Evolutionary conservation across 2,888 invertebrate species (phyloP).

Genomic region (Spatulosminthurus flaviceps): DNA sequence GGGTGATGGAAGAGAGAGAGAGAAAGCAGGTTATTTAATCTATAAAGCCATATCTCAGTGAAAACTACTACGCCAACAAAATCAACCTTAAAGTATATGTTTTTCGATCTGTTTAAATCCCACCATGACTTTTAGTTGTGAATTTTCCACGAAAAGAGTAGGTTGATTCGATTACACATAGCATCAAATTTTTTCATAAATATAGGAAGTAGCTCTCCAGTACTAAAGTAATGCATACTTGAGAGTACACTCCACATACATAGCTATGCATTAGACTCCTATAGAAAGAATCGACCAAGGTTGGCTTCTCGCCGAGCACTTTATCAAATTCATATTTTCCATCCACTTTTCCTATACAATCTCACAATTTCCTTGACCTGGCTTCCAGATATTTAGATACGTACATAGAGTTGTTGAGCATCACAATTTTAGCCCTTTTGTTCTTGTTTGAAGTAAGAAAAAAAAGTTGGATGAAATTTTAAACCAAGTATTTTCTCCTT

Average conservation of each 20-base stretch:
- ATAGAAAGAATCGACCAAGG: not conserved
- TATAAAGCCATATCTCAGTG: no score
- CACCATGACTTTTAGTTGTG: not conserved
- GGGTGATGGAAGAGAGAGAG: not conserved
- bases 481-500: not conserved
- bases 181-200: not conserved
- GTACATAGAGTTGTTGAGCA: not conserved
- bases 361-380: conserved; percentile 4
- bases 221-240: no score
- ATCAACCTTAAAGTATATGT: not conserved
- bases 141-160: not conserved
- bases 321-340: conserved; percentile 6
- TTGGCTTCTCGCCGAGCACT: not conserved
- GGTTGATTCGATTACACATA: conserved; percentile 13
- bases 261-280: no score
- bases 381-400: not conserved
- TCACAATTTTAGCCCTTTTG: not conserved
- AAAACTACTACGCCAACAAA: no score
- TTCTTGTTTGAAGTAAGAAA: not conserved
- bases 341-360: conserved; percentile 8
- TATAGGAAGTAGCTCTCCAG: no score
- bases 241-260: no score
- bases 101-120: not conserved
- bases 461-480: conserved; percentile 14
- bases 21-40: no score